Conservation (phyloP, 2,113 vertebrate species). For the Ardeotis arabs region DNA sequence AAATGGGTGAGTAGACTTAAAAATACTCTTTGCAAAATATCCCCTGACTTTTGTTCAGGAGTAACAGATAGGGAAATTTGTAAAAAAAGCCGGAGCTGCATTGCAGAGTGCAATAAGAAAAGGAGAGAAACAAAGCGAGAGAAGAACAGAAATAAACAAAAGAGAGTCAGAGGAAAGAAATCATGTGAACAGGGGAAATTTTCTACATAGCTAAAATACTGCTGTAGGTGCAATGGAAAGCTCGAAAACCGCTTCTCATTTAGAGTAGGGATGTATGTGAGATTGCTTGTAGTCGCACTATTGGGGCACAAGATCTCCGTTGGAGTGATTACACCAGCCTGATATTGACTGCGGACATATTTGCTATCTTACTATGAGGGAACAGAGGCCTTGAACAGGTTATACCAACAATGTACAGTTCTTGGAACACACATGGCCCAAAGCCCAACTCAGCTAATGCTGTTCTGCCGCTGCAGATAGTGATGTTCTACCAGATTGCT, state of each 20-base stretch:
- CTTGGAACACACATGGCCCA: no score
- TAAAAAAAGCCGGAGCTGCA: not conserved
- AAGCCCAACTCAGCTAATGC: not conserved
- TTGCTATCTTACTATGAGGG: not conserved
- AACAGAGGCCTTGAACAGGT: not conserved
- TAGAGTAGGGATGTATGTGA: not conserved
- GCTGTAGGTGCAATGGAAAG: not conserved
- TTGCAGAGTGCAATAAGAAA: not conserved
- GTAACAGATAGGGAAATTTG: not conserved
- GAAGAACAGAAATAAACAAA: not conserved
- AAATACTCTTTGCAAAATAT: not conserved
- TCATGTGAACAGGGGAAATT: not conserved
- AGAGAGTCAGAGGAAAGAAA: not conserved
- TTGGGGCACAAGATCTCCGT: not conserved
- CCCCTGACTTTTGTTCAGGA: not conserved
- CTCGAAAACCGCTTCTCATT: not conserved
- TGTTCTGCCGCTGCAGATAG: not conserved
- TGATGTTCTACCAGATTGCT: not conserved
- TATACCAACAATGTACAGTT: not conserved
- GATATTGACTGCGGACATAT: not conserved
- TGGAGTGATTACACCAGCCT: not conserved
- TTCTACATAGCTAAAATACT: not conserved
- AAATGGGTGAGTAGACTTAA: not conserved
- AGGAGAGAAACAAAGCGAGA: not conserved
- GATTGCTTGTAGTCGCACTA: fast-evolving